Evolutionary conservation across 2,797 vertebrate species (phyloP), one percentile per base, ranked within the genome.

Genomic region (Danio choprae): DNA sequence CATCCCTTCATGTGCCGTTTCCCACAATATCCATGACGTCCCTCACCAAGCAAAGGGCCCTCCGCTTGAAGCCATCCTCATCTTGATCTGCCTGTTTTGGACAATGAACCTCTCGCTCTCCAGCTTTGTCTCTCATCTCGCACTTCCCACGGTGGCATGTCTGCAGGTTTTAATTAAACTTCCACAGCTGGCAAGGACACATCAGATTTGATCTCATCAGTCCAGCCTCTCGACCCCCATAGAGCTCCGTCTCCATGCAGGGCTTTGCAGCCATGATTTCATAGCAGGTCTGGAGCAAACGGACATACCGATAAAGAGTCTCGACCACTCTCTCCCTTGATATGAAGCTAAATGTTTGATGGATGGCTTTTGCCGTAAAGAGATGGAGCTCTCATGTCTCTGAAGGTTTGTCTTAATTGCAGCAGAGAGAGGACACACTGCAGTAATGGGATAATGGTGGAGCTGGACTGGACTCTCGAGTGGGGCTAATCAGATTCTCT

Each of bases 361-460:
- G 90, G 88, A 93, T 92, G 87, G 91, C 81, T 77, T 87, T 67
- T 80, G 70, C 87, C 84, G 88, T 90, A 89, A 92, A 92, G 89
- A 91, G 94, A 90, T 91, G 84, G 84, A 83, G 77, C 88, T 91
- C 90, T 91, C 81, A 87, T 91, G 88, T 89, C 84, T 87, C 86
- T 67, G 89, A 93, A 91, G 90, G 91, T 93, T 91, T 89, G 77
- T 85, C 83, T 86, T 94, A 94, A 95, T 94, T 95, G 94, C 91
- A 92, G 88, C 87, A 90, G 87, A 86, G 87, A 92, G 83, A 94
- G 91, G 88, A 93, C 93, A 91, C 89, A 81, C 60, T 48, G 65
- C 79, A 87, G 90, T 94, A 94, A 95, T 94, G 92, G 91, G 90
- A 93, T 96, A 92, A 92, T 90, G 87, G 88, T 88, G 90, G 90